Evolutionary conservation across 1,140 invertebrate species (phyloP).

Genomic region (Delia radicum): DNA sequence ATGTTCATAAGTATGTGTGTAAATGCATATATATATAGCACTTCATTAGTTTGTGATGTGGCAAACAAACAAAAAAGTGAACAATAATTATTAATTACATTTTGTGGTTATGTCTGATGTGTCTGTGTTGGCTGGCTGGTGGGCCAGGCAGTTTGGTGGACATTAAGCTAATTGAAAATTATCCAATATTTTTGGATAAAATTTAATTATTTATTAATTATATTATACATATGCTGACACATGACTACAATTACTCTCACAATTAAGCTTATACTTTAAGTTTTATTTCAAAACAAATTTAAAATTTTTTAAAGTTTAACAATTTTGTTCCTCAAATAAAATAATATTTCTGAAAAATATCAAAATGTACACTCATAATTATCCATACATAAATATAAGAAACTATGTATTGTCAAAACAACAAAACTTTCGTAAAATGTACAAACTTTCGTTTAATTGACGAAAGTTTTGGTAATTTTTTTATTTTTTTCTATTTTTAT

Average conservation of each 20-base stretch:
- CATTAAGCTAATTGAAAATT: slow-evolving; percentile 1
- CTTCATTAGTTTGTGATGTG: neutral
- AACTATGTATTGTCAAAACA: neutral
- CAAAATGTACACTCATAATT: too few relatives aligned
- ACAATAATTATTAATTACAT: neutral
- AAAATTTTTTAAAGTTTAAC: too few relatives aligned
- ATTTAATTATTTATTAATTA: neutral
- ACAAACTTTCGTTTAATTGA: too few relatives aligned
- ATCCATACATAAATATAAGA: neutral
- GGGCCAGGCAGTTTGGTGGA: neutral
- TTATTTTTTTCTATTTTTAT: too few relatives aligned
- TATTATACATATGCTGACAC: neutral
- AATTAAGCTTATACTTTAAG: too few relatives aligned
- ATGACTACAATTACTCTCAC: neutral
- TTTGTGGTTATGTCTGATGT: neutral
- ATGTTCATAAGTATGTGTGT: neutral
- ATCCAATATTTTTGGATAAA: neutral
- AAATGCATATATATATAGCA: neutral
- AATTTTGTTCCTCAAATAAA: too few relatives aligned
- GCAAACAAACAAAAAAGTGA: neutral
- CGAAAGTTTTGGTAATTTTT: too few relatives aligned
- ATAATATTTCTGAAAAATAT: too few relatives aligned
- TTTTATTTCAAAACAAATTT: too few relatives aligned
- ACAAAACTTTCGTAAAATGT: too few relatives aligned
- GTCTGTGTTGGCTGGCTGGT: neutral